A percentile compares a stretch with the other conserved stretches of the same genome.
These are phyloP conservation scores for Ochlodes sylvanus DNA, from an alignment of 2,888 invertebrate genomes.

Conservation along the genomic window DNA sequence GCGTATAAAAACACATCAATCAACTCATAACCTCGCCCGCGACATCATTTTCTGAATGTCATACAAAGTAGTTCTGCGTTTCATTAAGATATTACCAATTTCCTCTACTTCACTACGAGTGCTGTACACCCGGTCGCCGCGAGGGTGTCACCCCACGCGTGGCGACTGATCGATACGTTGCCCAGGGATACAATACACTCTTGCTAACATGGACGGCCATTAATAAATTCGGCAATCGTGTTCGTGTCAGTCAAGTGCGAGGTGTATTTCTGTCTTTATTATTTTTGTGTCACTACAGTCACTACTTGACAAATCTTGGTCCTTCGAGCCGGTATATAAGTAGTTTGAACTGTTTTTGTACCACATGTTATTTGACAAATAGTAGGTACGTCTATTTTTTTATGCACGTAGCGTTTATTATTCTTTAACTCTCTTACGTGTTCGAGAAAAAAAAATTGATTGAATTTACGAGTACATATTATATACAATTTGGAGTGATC, in stretches of 20 bases:
- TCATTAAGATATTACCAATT: conserved; percentile 26
- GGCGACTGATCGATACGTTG: conserved; percentile 51
- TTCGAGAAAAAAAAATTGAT: too few species aligned
- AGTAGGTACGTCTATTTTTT: too few species aligned
- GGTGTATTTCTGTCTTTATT: conserved; percentile 18
- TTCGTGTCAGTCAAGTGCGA: conserved; percentile 27
- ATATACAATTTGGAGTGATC: too few species aligned
- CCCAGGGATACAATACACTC: conserved; percentile 47
- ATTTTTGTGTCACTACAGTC: neutral
- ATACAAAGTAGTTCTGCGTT: neutral
- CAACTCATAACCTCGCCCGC: neutral
- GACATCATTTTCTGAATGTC: neutral
- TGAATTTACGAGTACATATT: too few species aligned
- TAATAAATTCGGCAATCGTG: conserved; percentile 20
- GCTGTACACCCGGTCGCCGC: conserved; percentile 9
- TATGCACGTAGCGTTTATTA: neutral
- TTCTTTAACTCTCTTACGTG: too few species aligned
- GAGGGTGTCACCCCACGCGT: conserved; percentile 50
- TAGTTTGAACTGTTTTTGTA: neutral
- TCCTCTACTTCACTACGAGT: conserved; percentile 18
- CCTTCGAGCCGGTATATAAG: conserved; percentile 20
- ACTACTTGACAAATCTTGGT: conserved; percentile 10
- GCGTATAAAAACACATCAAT: neutral
- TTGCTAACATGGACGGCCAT: conserved; percentile 19
- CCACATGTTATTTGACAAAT: neutral